Percentiles rank a stretch among this genome's conserved stretches.
phyloP scores from a whole-genome alignment of 2,888 invertebrate species.

The Stratiomys singularior region DNA sequence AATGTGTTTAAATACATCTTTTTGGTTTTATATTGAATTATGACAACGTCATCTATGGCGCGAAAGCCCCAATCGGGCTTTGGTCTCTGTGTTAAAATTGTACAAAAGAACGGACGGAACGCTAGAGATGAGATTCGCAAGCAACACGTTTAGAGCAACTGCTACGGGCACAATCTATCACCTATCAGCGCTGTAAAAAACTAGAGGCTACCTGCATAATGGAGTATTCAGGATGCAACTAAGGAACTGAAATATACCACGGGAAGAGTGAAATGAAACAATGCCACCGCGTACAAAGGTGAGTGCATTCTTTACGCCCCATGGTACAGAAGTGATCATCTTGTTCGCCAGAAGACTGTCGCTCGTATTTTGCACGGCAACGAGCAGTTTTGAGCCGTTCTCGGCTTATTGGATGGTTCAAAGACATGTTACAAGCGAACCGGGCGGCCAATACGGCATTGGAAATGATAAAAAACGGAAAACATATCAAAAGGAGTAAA shows the following conservation, averaged over 20 bases:
- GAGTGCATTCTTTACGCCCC: conserved; percentile 11
- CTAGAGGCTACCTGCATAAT: neutral
- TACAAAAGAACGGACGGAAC: too few relatives aligned
- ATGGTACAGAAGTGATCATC: neutral
- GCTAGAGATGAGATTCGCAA: too few relatives aligned
- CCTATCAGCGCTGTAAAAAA: too few relatives aligned
- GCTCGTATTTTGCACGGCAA: conserved; percentile 12
- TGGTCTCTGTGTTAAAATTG: too few relatives aligned
- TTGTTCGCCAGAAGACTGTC: conserved; percentile 22
- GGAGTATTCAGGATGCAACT: neutral
- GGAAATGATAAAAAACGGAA: conserved; percentile 6
- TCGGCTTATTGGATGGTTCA: conserved; percentile 15
- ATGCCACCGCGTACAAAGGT: conserved; percentile 24
- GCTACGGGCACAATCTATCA: too few relatives aligned
- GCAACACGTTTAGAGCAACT: too few relatives aligned
- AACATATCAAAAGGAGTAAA: conserved; percentile 8
- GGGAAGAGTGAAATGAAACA: conserved; percentile 20
- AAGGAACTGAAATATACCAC: neutral
- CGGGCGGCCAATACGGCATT: neutral
- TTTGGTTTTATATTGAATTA: too few relatives aligned
- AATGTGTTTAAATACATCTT: too few relatives aligned
- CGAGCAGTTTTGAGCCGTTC: neutral
- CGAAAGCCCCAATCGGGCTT: too few relatives aligned
- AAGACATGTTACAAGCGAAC: neutral
- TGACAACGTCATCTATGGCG: too few relatives aligned